Base-by-base conservation (phyloP, 2,888 invertebrate genomes). In the Exephanes ischioxanthus region DNA sequence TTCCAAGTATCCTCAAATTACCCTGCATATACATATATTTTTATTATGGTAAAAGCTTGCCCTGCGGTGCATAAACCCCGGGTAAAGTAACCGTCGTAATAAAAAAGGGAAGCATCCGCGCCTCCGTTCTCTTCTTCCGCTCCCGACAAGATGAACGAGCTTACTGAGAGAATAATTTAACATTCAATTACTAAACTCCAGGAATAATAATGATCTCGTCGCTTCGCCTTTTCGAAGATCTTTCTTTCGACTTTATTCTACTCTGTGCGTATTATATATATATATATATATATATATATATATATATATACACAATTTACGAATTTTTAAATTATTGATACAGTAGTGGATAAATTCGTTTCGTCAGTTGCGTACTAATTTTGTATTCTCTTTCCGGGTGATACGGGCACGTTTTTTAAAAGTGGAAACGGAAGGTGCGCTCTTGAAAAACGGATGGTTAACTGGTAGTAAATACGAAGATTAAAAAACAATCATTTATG, bases 151-250 rank as follows among this genome's bases (percentile, higher is more conserved):
- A 77, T 37, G 80, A 80, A 77, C 84, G 73, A 80, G 80, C 80
- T 77, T 77, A 72, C 84, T 72, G 72, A 80, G 77, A 67, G 84
- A 84, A 84, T 84, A 84, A 80, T 84, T 84, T 80, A 84, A 84
- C 84, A 84, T 84, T 84, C 80, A 80, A 84, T 84, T 80, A 84
- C 76, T 71, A 66, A 53, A 66, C 71, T 84, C 72, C 58, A 61
- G 26, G 61, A 77, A 84, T 84, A 72, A 84, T 76, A 80, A 61
- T 30, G 71, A 11, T 79, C 75, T 58, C 61, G 58, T 53, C 45
- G 37, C 67, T n/a, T 11, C 55, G 55, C 55, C 51, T 53, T 19
- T 66, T n/a, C 55, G 72, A 61, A 80, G 55, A 41, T 37, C 66
- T 22, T n/a, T 63, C 61, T 63, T 19, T 58, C 66, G 66, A 66